These are phyloP conservation scores for Pollachius pollachius DNA, from an alignment of 2,113 vertebrate species.

Conservation along the genomic window DNA sequence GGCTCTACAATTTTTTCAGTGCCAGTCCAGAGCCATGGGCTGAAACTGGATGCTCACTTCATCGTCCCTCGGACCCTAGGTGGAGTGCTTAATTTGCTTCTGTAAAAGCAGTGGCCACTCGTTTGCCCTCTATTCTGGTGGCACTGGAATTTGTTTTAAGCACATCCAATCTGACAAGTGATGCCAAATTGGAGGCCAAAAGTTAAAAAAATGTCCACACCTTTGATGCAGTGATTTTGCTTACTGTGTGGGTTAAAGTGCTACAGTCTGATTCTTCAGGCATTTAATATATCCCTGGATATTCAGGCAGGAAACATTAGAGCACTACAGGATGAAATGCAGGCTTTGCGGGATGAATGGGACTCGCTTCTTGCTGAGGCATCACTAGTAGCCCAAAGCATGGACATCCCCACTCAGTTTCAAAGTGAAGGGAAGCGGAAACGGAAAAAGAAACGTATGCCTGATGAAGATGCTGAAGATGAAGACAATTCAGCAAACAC, in stretches of 20 bases:
- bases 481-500: no score
- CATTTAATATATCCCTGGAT: conserved; percentile 23
- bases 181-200: conserved; percentile 26
- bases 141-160: conserved; percentile 14
- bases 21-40: conserved; percentile 32
- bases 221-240: conserved; percentile 26
- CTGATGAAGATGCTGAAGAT: no score
- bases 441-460: no score
- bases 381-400: conserved; percentile 18
- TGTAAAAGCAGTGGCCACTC: conserved; percentile 20
- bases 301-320: conserved; percentile 25
- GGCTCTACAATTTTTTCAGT: conserved; percentile 19
- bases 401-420: conserved; percentile 10
- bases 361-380: conserved; percentile 9
- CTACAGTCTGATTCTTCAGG: conserved; percentile 33
- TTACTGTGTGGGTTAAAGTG: conserved; percentile 28
- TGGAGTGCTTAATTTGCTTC: conserved; percentile 20
- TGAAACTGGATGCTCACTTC: conserved; percentile 27
- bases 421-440: conserved; percentile 2
- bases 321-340: conserved; percentile 27
- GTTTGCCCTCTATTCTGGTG: conserved; percentile 15
- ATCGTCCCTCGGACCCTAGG: conserved; percentile 16
- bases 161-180: conserved; percentile 27
- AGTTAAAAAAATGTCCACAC: conserved; percentile 26
- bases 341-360: conserved; percentile 17